Evolutionary conservation across 2,888 invertebrate genomes (phyloP).

Genomic region (Alloplasta piceator): DNA sequence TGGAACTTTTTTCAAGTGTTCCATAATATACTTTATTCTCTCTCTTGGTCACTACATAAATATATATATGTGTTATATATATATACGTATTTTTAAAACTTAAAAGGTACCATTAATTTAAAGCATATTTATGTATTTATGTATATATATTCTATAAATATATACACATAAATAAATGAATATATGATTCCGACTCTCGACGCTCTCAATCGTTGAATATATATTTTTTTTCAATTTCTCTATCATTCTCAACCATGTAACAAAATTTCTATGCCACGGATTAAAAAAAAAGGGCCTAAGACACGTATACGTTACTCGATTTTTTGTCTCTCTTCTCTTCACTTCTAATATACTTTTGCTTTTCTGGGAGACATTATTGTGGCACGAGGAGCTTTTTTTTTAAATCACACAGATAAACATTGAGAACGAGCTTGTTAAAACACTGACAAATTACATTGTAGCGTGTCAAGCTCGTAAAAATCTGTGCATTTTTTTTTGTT

Average conservation of each 20-base stretch:
- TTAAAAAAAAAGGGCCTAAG: neutral
- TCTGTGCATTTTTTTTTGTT: no score
- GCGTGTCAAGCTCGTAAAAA: conserved; percentile 25
- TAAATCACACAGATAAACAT: no score
- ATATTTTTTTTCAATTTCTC: neutral
- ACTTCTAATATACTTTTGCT: conserved; percentile 16
- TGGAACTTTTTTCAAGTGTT: conserved; percentile 14
- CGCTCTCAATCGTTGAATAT: conserved; percentile 12
- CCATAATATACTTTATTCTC: conserved; percentile 60
- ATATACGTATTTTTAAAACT: conserved; percentile 69
- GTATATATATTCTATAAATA: conserved; percentile 29
- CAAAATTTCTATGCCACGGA: conserved; percentile 1
- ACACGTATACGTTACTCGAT: conserved; percentile 14
- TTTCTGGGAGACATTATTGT: conserved; percentile 35
- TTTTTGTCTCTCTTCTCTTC: conserved; percentile 19
- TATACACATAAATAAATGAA: conserved; percentile 28
- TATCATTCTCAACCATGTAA: conserved; percentile 15
- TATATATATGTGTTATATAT: conserved; percentile 51
- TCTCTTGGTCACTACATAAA: conserved; percentile 68
- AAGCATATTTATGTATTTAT: conserved; percentile 57
- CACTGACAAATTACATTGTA: conserved; percentile 45
- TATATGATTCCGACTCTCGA: conserved; percentile 40
- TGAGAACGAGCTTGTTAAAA: conserved; percentile 23
- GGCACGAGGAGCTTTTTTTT: no score
- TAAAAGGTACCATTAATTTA: conserved; percentile 67